Base-by-base conservation (phyloP, 2,113 vertebrate species). In the Turnix velox region DNA sequence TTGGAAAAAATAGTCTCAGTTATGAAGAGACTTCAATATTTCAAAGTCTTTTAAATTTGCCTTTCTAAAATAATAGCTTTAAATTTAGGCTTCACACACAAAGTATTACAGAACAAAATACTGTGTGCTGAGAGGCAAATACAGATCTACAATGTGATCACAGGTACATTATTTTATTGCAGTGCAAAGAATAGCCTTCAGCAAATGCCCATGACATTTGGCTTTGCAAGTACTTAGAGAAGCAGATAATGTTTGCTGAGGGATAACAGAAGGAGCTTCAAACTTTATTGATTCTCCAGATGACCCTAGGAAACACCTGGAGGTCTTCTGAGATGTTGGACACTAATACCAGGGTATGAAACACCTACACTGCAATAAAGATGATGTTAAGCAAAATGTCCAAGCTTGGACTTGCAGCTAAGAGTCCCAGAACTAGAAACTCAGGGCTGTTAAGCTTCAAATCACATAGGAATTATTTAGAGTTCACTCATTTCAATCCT, bases 191-290 rank as follows among this genome's bases (percentile, higher is more conserved):
- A 1, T 13, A 58, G 7, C 10, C 67, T 48, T 40, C 40, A 43
- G 63, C 23, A 87, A 67, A 49, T 0, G 4, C 6, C n/a, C 33
- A 18, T 4, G 12, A 27, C 27, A 55, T 6, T 33, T 22, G 31
- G n/a, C n/a, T 7, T 5, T 18, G 28, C 13, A 54, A 17, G 27
- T 10, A 16, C 33, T 33, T 24, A 3, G 0, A 62, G 18, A 4
- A 48, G 0, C 40, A 52, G 17, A 17, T 19, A 18, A 7, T 8
- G 3, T 43, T 84, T 71, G 10, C 57, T 46, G 28, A 23, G 8
- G 28, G 4, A 16, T 54, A 65, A 65, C 19, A 74, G 31, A 74
- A 71, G 46, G 3, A 69, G 12, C 14, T 71, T 63, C 33, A 37
- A 74, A 18, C 19, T 27, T 22, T 1, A 2, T 18, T 8, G 24